A percentile compares a stretch with the other conserved stretches of the same genome.
These are phyloP conservation scores for Sipha maydis DNA, from an alignment of 2,888 invertebrate genomes.

Conservation along the genomic window DNA sequence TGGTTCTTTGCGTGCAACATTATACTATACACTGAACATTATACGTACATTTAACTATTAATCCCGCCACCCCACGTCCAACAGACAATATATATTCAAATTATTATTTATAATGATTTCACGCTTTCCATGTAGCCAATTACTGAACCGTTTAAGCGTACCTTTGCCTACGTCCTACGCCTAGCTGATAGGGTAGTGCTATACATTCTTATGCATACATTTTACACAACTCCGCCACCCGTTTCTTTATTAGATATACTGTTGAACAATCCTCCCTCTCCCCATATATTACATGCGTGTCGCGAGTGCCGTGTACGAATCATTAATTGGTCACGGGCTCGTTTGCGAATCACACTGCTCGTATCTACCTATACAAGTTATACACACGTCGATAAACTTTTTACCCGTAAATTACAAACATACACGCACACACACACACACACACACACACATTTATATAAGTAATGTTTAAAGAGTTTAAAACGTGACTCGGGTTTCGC, in stretches of 20 bases:
- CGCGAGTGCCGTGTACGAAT: neutral
- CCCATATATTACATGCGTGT: neutral
- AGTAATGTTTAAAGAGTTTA: no score
- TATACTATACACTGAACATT: neutral
- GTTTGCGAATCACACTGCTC: neutral
- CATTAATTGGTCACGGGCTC: neutral
- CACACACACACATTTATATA: no score
- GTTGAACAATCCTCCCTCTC: neutral
- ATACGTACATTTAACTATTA: neutral
- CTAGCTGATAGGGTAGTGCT: no score
- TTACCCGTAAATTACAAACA: no score
- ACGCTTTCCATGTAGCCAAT: slow-evolving; percentile 8
- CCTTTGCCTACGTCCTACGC: neutral
- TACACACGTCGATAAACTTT: neutral
- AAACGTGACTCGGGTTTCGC: no score
- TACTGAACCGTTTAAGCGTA: slow-evolving; percentile 11
- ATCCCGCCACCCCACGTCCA: neutral
- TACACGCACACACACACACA: no score
- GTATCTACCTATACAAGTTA: neutral
- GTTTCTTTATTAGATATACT: no score
- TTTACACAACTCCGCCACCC: no score
- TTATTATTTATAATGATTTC: no score
- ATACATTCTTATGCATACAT: no score
- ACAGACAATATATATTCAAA: no score
- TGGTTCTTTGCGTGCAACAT: neutral